Percentiles rank a stretch among this genome's conserved stretches.
Evolutionary conservation across 2,888 invertebrate species (phyloP).

Genomic region (Beris morrisii): DNA sequence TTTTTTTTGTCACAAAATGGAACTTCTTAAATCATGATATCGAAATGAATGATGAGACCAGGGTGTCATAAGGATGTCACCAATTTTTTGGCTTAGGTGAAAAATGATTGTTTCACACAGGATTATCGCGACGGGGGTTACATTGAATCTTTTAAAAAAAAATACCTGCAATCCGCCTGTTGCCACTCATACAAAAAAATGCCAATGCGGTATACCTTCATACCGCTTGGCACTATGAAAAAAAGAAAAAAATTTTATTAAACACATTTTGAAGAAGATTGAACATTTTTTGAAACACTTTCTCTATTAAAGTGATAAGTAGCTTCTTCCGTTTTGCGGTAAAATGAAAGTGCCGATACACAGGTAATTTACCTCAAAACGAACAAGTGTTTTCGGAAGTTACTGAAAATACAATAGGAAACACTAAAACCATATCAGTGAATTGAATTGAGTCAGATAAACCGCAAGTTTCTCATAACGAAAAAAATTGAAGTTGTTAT

Average conservation of each 20-base stretch:
- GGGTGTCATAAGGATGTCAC: constrained; percentile 30
- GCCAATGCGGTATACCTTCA: background rate
- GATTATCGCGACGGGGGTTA: constrained; percentile 25
- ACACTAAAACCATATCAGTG: background rate
- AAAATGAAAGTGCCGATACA: constrained; percentile 23
- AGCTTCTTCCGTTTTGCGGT: constrained; percentile 35
- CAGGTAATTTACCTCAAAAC: constrained; percentile 6
- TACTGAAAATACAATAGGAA: constrained; percentile 2
- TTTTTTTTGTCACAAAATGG: too few species aligned
- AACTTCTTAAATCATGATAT: constrained; percentile 6
- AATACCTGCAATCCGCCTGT: background rate
- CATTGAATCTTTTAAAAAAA: background rate
- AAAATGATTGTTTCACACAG: constrained; percentile 29
- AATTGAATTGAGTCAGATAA: background rate
- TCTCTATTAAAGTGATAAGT: constrained; percentile 13
- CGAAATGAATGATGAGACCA: constrained; percentile 16
- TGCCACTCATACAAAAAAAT: background rate
- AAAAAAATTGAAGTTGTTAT: too few species aligned
- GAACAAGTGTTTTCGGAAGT: constrained; percentile 21
- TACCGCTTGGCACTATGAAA: background rate
- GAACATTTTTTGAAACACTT: constrained; percentile 5
- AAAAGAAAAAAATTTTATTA: background rate
- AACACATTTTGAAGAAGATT: background rate
- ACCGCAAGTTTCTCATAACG: background rate
- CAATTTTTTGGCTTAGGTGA: constrained; percentile 22